These are phyloP conservation scores for Notechis scutatus DNA, from an alignment of 2,113 vertebrate genomes.

Conservation along the genomic window DNA sequence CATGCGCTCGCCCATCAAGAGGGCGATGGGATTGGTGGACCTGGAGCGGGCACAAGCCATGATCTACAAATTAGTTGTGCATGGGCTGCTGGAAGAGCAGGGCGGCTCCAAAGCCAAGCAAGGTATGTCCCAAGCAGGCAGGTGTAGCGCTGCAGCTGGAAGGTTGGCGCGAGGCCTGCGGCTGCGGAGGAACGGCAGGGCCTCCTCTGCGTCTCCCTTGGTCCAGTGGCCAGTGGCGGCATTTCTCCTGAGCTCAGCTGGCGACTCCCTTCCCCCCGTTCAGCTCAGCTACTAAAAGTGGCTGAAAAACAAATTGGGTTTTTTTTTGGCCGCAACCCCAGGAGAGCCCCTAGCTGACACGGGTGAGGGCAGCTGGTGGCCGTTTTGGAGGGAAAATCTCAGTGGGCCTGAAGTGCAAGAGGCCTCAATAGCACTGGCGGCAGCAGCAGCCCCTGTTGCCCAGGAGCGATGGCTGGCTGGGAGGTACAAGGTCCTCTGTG, in stretches of 20 bases:
- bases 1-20: conserved; percentile 93
- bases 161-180: background rate
- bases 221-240: background rate
- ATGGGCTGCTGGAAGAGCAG: conserved; percentile 88
- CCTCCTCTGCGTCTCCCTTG: background rate
- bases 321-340: background rate
- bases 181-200: background rate
- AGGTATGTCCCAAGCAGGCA: conserved; percentile 64
- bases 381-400: background rate
- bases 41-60: conserved; percentile 93
- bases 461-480: background rate
- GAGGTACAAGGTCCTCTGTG: background rate
- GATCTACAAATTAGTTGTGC: conserved; percentile 95
- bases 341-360: background rate
- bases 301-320: background rate
- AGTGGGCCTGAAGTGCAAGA: background rate
- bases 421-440: background rate
- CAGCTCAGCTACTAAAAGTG: background rate
- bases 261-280: no score
- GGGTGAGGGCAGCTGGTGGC: background rate
- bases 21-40: conserved; percentile 87
- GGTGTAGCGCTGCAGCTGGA: background rate
- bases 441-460: background rate
- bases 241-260: background rate
- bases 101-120: conserved; percentile 78